Base-by-base conservation (phyloP, 2,113 vertebrate species). In the Vicugna pacos region DNA sequence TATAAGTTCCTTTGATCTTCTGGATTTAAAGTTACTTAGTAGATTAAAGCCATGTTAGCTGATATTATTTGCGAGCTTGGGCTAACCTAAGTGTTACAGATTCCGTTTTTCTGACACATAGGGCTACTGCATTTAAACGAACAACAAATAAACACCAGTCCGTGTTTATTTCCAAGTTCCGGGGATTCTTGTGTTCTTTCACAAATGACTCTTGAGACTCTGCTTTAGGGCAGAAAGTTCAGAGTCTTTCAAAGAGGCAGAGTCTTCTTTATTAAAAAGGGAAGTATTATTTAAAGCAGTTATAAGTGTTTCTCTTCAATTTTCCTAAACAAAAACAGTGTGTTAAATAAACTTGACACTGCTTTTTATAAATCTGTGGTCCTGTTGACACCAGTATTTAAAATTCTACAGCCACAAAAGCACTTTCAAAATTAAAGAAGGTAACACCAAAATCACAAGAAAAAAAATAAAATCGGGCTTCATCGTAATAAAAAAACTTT, bases 1-100 rank as follows among this genome's bases (percentile, higher is more conserved):
- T 93, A 98, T 88, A 92, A 89, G 67, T 69, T 91, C 65, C 97
- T 97, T 97, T 98, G 97, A 95, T 97, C 94, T 76, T 93, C n/a
- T 30, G 30, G 79, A 95, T 42, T 91, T 76, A 77, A 75, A 90
- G 56, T 95, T 17, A 96, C 82, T 52, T 14, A 4, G 95, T 86
- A 87, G 96, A 56, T 60, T 14, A 93, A 96, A 94, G 91, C 96
- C 52, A 94, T 72, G 84, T 67, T 96, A 52, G 16, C 93, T 89
- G 42, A 95, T 93, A 35, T 48, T 89, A 24, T 70, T 96, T 91
- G 96, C 95, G 95, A 35, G 91, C 89, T 97, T 20, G 77, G 82
- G 13, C 80, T 83, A 20, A 12, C 50, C 1, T 76, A 54, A 89
- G 93, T 22, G 92, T 16, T 89, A 73, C 62, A 58, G 64, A 90